Base-by-base conservation (phyloP, 1,140 invertebrate genomes). In the Drosophila suzukii region DNA sequence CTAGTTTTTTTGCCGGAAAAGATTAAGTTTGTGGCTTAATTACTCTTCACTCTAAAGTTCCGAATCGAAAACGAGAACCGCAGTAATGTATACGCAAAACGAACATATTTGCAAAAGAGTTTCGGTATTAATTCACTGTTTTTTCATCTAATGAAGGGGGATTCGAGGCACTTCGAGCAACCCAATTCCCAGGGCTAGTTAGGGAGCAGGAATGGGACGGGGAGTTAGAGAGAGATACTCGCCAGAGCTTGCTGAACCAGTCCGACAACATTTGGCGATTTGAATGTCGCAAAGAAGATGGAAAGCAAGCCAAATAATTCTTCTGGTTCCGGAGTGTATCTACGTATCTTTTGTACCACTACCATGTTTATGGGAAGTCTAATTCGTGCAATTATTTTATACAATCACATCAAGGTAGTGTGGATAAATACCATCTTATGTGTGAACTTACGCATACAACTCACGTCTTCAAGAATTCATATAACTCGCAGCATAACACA, bases 231-330 rank as follows among this genome's bases (percentile, higher is more conserved):
- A 24, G 49, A 34, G 38, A n/a, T 30, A 41, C 38, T 11, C 6
- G 15, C 7, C 24, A 47, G 39, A 53, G 41, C 68, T 74, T 27
- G 70, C 32, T 13, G 70, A 74, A 74, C 68, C 70, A 74, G 71
- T 74, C 50, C 27, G 70, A 49, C 70, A 49, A 62, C 41, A 74
- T 74, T 74, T 74, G 36, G 17, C 36, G 54, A 72, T 44, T 72
- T 72, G 43, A 74, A 74, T 62, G 68, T 62, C 71, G 57, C 68
- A 50, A 73, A 72, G 67, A 73, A 73, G 67, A 68, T 60, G 56
- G 41, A 55, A 58, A 61, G 46, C 50, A 58, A 34, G 46, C 30
- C 32, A 24, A 68, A 67, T 46, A 66, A 34, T 68, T 66, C 46
- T 53, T 36, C 10, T 38, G 60, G 20, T 63, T 34, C 34, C 60